These are phyloP conservation scores for Serripes groenlandicus DNA, from an alignment of 2,888 invertebrate genomes.

Conservation along the genomic window DNA sequence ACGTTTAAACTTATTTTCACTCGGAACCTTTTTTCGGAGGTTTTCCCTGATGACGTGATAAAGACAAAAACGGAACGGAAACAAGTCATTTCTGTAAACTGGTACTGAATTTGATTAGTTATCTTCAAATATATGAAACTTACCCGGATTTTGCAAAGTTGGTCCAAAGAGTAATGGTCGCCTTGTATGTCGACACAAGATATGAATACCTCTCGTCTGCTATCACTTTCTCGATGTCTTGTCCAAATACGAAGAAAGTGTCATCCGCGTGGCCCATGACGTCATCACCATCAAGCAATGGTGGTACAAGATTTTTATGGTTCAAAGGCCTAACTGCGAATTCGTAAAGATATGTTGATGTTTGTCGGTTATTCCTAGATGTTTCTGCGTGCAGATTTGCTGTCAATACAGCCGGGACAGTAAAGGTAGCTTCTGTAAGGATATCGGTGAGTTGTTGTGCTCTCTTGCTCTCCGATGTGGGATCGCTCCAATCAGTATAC, in stretches of 20 bases:
- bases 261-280: constrained; percentile 19
- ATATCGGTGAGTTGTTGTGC: neutral
- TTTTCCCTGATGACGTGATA: too few relatives aligned
- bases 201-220: neutral
- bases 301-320: neutral
- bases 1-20: too few relatives aligned
- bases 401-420: neutral
- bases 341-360: constrained; percentile 16
- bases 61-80: too few relatives aligned
- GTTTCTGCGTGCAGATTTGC: neutral
- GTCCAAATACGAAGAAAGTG: neutral
- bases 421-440: neutral
- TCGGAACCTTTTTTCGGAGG: too few relatives aligned
- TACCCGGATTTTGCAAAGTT: constrained; percentile 32
- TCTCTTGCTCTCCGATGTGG: neutral
- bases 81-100: too few relatives aligned
- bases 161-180: constrained; percentile 12
- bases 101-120: too few relatives aligned
- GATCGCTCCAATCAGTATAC: constrained; percentile 26
- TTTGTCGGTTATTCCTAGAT: neutral
- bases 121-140: too few relatives aligned
- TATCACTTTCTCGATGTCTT: neutral
- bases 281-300: constrained; percentile 1
- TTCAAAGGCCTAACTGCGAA: neutral
- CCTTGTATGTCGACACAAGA: neutral